Conservation (phyloP, 2,113 vertebrate species). For the Triplophysa rosa region DNA sequence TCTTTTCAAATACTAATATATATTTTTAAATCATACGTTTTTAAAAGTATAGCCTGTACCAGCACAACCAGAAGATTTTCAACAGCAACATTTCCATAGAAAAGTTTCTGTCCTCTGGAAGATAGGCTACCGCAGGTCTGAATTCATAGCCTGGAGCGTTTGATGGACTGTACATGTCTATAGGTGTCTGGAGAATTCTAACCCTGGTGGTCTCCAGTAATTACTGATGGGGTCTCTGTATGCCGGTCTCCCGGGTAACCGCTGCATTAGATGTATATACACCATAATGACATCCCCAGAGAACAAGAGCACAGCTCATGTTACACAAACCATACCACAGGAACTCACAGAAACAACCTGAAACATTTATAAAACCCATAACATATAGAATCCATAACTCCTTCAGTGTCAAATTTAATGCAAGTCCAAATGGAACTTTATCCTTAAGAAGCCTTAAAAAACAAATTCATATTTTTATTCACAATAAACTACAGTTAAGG, state of each 20-base stretch:
- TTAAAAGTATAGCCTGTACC: neutral
- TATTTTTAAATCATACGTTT: too few relatives aligned
- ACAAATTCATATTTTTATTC: too few relatives aligned
- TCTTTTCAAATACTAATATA: too few relatives aligned
- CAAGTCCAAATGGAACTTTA: too few relatives aligned
- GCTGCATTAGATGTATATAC: conserved; percentile 58
- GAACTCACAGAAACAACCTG: conserved; percentile 11
- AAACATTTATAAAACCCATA: neutral
- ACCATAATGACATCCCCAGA: conserved; percentile 71
- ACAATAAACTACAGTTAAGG: too few relatives aligned
- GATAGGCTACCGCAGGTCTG: neutral
- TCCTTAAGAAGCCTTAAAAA: too few relatives aligned
- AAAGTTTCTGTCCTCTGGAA: neutral
- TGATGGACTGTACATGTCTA: conserved; percentile 52
- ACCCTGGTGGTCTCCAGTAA: conserved; percentile 66
- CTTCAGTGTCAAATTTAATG: too few relatives aligned
- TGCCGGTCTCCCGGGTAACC: conserved; percentile 54
- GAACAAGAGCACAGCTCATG: conserved; percentile 43
- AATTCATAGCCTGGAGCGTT: neutral
- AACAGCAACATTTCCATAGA: neutral
- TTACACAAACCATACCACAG: conserved; percentile 32
- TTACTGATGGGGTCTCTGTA: conserved; percentile 57
- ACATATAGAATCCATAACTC: neutral
- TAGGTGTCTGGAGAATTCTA: conserved; percentile 58
- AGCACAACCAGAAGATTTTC: too few relatives aligned